Evolutionary conservation across 2,113 vertebrate genomes (phyloP).

Genomic region (Scartelaos histophorus): DNA sequence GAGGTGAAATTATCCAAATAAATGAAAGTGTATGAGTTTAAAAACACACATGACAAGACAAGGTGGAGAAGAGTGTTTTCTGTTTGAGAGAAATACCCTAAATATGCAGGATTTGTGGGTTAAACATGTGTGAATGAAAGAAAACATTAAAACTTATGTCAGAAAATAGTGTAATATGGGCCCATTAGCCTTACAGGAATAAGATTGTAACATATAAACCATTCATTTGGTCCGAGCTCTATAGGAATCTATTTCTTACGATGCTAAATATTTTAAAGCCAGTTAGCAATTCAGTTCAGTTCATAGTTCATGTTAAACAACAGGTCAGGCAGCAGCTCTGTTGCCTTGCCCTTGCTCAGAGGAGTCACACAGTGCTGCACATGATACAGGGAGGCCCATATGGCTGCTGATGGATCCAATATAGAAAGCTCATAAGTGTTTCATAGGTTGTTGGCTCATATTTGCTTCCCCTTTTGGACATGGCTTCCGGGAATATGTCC

Average conservation of each 20-base stretch:
- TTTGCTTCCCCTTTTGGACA: slow-evolving; percentile 22
- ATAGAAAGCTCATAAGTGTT: slow-evolving; percentile 55
- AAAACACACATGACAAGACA: no score
- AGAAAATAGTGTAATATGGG: no score
- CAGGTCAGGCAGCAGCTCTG: slow-evolving; percentile 53
- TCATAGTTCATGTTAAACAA: slow-evolving; percentile 6
- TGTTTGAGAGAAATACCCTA: no score
- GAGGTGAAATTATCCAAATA: no score
- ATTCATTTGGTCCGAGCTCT: no score
- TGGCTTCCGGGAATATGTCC: slow-evolving; percentile 2
- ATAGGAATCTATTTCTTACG: no score
- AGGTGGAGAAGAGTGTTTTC: no score
- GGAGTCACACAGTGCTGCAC: slow-evolving; percentile 27
- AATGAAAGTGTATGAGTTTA: no score
- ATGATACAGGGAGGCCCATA: slow-evolving; percentile 51
- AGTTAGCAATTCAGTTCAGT: slow-evolving; percentile 1
- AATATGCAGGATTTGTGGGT: no score
- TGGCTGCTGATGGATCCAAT: slow-evolving; percentile 43
- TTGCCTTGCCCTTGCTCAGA: slow-evolving; percentile 33
- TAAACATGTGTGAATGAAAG: no score
- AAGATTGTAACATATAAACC: neutral
- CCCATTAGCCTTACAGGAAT: neutral
- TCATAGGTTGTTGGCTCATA: slow-evolving; percentile 28
- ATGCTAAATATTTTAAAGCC: neutral
- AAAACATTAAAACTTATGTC: no score